Conservation (phyloP, 2,888 invertebrate genomes). For the Spatulosminthurus flaviceps region DNA sequence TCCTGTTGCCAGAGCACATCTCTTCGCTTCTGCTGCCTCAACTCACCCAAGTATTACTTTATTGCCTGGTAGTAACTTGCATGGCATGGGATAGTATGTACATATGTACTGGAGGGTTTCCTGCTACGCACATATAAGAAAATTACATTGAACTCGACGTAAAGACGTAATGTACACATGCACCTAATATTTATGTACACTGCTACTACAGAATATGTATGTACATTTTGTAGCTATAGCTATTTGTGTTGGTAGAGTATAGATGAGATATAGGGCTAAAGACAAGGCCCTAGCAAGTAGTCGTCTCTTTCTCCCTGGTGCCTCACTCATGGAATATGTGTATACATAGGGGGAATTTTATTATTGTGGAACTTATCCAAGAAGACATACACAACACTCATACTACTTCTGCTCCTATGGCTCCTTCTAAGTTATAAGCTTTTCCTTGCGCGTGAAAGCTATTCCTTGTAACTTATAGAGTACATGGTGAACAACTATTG, state of each 20-base stretch:
- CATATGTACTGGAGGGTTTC: too few relatives aligned
- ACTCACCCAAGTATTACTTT: background rate
- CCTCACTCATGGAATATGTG: background rate
- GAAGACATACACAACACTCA: background rate
- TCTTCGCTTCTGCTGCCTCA: background rate
- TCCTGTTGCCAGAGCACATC: slow-evolving; percentile 14
- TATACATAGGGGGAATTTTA: background rate
- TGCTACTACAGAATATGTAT: too few relatives aligned
- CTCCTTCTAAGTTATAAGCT: background rate
- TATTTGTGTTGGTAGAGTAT: too few relatives aligned
- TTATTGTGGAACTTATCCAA: slow-evolving; percentile 10
- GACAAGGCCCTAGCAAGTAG: background rate
- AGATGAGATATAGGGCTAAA: too few relatives aligned
- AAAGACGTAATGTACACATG: too few relatives aligned
- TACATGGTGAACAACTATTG: background rate
- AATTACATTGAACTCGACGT: too few relatives aligned
- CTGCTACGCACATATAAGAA: too few relatives aligned
- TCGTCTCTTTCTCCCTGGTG: background rate
- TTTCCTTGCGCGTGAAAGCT: slow-evolving; percentile 18
- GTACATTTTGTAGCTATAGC: too few relatives aligned
- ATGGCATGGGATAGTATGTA: too few relatives aligned
- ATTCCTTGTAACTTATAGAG: background rate
- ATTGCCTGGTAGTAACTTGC: too few relatives aligned
- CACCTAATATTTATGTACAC: too few relatives aligned
- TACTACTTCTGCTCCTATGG: background rate